Conservation (phyloP, 2,888 invertebrate species). For the Brachypterus glaber region DNA sequence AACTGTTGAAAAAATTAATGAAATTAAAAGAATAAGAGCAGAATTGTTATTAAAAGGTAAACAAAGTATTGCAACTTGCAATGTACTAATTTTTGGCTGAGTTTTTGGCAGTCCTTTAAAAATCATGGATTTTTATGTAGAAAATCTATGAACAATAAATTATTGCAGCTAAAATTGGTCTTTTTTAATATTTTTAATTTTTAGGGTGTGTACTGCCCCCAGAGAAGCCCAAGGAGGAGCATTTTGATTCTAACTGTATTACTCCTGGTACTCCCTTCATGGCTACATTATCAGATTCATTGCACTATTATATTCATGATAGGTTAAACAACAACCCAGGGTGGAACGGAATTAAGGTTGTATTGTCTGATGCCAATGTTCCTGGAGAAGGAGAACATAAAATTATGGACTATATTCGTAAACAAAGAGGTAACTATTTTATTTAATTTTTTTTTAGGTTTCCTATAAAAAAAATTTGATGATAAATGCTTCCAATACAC, state of each 20-base stretch:
- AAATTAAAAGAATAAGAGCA: constrained; percentile 69
- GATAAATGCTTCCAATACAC: too few relatives aligned
- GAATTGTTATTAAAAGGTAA: constrained; percentile 65
- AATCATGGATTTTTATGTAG: too few relatives aligned
- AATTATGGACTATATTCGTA: constrained; percentile 98
- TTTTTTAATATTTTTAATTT: too few relatives aligned
- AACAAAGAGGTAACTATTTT: constrained; percentile 62
- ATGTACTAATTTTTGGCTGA: too few relatives aligned
- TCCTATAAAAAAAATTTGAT: too few relatives aligned
- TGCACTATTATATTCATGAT: constrained; percentile 83
- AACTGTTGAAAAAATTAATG: constrained; percentile 75
- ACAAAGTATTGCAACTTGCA: too few relatives aligned
- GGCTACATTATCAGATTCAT: constrained; percentile 77
- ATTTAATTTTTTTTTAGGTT: too few relatives aligned
- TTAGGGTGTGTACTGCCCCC: constrained; percentile 63
- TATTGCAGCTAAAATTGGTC: too few relatives aligned
- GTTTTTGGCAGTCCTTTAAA: too few relatives aligned
- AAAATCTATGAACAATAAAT: too few relatives aligned
- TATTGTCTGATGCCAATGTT: constrained; percentile 98
- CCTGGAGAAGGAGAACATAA: constrained; percentile 81
- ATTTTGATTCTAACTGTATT: constrained; percentile 99
- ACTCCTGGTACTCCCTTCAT: constrained; percentile 99
- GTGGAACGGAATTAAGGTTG: constrained; percentile 82
- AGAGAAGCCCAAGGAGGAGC: constrained; percentile 81
- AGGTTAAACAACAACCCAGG: constrained; percentile 86